Base-by-base conservation (phyloP, 2,888 invertebrate genomes). In the Euspilapteryx auroguttella region DNA sequence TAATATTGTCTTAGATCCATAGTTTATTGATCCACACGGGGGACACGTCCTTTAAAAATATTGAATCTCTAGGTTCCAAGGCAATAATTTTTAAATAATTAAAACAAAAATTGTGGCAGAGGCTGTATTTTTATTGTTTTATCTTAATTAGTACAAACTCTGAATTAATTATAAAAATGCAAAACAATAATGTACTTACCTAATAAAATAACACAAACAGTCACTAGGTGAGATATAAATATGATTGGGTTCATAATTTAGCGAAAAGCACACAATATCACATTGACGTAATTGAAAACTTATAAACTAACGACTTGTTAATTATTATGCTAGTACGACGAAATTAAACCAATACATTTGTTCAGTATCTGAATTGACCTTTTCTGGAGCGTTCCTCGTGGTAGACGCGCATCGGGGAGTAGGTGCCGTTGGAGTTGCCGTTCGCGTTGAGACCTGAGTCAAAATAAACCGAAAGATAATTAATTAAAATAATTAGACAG, bases 381-480 rank as follows among this genome's bases (percentile, higher is more conserved):
- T 89, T 89, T 49, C 83, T 82, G 35, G 87, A 87, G 45, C 86
- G 79, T 45, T 87, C 86, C 48, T 89, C 89, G 59, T 89, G 89
- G 49, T 89, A 89, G 8, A 89, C 87, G 41, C 88, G 75, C 51
- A 89, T 78, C 1, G 89, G 89, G 10, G 89, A 86, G 49, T 89
- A 89, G 35, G 80, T 83, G 29, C 87, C 87, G 44, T 85, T 86
- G 2, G 79, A 62, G 13, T 58, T 59, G 29, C 76, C 76, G 38
- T 81, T 82, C 13, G 78, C 62, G 48, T 83, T 84, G 55, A 82
- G 66, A 37, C 81, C 85, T 85, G 61, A 21, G 69, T 71, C 31
- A 35, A 37, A 44, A 28, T 9, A 14, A 13, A 32, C n/a, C n/a
- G n/a, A n/a, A n/a, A n/a, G n/a, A n/a, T n/a, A n/a, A n/a, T n/a